phyloP scores from a whole-genome alignment of 2,113 vertebrate species.

The Serinus canaria region DNA sequence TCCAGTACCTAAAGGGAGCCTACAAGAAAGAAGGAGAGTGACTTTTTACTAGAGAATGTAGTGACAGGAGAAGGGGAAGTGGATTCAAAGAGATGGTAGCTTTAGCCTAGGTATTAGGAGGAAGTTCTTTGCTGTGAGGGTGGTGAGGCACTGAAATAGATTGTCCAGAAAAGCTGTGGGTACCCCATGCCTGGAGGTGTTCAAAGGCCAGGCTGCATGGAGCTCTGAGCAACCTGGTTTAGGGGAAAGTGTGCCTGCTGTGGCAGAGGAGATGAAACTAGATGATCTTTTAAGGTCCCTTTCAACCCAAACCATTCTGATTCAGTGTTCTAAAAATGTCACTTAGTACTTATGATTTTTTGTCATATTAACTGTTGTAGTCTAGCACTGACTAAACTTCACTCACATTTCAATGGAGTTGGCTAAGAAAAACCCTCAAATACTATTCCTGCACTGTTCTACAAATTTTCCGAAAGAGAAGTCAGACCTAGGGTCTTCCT shows the following conservation, averaged over 20 bases:
- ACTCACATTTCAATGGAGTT: not conserved
- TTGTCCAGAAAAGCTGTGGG: not conserved
- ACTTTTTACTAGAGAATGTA: not conserved
- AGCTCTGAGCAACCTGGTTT: not conserved
- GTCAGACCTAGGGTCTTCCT: not conserved
- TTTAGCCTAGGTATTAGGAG: not conserved
- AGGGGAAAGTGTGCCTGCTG: not conserved
- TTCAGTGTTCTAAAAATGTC: not conserved
- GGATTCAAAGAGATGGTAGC: not conserved
- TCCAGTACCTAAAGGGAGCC: not conserved
- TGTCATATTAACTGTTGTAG: not conserved
- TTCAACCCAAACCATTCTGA: not conserved
- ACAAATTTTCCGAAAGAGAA: not conserved
- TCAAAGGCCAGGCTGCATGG: not conserved
- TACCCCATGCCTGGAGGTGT: not conserved
- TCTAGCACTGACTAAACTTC: not conserved
- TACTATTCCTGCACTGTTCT: not conserved
- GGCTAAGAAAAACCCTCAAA: not conserved
- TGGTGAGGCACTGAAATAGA: not conserved
- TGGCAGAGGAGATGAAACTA: not conserved
- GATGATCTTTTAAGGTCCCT: not conserved
- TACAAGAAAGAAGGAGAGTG: not conserved
- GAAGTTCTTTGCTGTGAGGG: not conserved
- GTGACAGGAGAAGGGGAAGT: not conserved
- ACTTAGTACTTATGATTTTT: not conserved